These are phyloP conservation scores for Crotalus helleri DNA, from an alignment of 2,113 vertebrate genomes.

Conservation along the genomic window DNA sequence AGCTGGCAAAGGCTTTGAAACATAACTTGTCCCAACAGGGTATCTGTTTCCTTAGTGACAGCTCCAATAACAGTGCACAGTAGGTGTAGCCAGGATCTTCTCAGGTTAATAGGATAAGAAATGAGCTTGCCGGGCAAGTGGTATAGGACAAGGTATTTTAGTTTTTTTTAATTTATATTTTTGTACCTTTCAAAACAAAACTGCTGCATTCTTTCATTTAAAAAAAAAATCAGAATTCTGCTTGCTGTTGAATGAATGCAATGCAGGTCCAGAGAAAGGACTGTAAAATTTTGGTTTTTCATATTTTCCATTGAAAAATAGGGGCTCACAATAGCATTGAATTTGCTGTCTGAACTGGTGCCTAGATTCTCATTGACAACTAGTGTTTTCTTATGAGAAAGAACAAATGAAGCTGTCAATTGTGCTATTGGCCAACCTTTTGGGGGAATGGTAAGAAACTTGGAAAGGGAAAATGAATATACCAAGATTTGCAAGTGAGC, in stretches of 20 bases:
- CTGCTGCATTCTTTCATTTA: not conserved
- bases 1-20: fast-evolving
- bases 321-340: not conserved
- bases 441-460: not conserved
- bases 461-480: not conserved
- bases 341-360: not conserved
- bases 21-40: fast-evolving
- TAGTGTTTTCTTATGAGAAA: not conserved
- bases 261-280: not conserved
- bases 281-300: not conserved
- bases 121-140: not conserved
- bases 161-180: not conserved
- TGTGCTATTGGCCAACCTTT: not conserved
- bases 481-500: not conserved
- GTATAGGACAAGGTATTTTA: not conserved
- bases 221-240: not conserved
- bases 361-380: not conserved
- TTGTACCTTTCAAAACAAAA: not conserved
- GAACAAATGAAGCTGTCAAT: not conserved
- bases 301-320: not conserved
- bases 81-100: not conserved
- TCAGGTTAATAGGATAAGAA: not conserved
- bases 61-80: not conserved
- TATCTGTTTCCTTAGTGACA: not conserved
- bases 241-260: not conserved